Conservation (phyloP, 64 coral and sea anemone genomes). For the Montipora capricornis region DNA sequence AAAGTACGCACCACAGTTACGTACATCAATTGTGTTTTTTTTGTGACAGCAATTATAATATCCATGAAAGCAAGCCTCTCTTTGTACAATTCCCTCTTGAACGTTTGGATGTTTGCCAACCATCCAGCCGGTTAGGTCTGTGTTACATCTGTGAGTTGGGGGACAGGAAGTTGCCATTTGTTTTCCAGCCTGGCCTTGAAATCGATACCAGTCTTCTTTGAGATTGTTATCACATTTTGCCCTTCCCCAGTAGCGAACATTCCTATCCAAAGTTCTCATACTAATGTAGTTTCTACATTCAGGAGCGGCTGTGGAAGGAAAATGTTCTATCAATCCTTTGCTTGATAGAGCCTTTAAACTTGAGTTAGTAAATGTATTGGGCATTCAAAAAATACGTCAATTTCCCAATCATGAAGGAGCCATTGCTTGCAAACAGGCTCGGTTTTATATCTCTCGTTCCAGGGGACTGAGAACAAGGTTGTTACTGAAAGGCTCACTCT, state of each 20-base stretch:
- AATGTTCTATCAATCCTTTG: too few relatives aligned
- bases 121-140: conserved; percentile 34
- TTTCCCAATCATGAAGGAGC: too few relatives aligned
- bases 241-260: background rate
- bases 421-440: too few relatives aligned
- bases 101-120: conserved; percentile 11
- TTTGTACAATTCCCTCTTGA: conserved; percentile 24
- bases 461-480: too few relatives aligned
- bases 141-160: background rate
- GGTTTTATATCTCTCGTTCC: too few relatives aligned
- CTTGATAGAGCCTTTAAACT: too few relatives aligned
- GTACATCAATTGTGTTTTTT: background rate
- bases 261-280: background rate
- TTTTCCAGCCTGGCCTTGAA: conserved; percentile 11
- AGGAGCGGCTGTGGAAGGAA: background rate
- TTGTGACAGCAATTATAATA: background rate
- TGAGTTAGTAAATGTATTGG: too few relatives aligned
- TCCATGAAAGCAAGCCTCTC: conserved; percentile 41
- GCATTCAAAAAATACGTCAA: too few relatives aligned
- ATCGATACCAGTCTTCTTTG: conserved; percentile 46
- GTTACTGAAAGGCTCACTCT: too few relatives aligned
- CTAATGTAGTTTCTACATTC: conserved; percentile 19
- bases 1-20: conserved; percentile 26
- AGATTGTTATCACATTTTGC: background rate
- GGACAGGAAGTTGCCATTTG: background rate